These are phyloP conservation scores for Cynoglossus semilaevis DNA, from an alignment of 2,113 vertebrate species.

Conservation along the genomic window DNA sequence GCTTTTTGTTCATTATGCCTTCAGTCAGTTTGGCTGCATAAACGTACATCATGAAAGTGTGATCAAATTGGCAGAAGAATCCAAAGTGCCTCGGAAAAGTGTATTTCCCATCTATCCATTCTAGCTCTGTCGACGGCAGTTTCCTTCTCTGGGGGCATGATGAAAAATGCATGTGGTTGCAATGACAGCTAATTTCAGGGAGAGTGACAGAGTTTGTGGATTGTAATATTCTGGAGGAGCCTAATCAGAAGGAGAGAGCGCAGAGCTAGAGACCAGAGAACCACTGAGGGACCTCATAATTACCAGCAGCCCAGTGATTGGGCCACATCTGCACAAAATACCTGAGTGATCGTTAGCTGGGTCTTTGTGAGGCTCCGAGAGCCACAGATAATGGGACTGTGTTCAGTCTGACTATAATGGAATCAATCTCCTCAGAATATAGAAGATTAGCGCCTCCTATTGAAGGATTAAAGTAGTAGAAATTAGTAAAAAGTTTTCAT, in stretches of 20 bases:
- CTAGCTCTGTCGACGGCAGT: slow-evolving; percentile 3
- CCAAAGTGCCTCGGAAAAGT: neutral
- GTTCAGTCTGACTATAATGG: slow-evolving; percentile 71
- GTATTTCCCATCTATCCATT: slow-evolving; percentile 10
- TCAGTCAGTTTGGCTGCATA: neutral
- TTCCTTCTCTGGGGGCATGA: slow-evolving; percentile 43
- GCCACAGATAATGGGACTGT: slow-evolving; percentile 73
- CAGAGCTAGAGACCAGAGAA: slow-evolving; percentile 53
- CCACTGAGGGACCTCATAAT: slow-evolving; percentile 67
- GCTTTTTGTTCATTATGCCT: neutral
- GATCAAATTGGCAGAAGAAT: slow-evolving; percentile 1
- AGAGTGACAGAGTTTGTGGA: slow-evolving; percentile 61
- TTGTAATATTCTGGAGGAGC: slow-evolving; percentile 60
- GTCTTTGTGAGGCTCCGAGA: slow-evolving; percentile 68
- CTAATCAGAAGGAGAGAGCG: slow-evolving; percentile 69
- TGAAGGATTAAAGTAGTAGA: no score
- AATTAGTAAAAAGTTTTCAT: no score
- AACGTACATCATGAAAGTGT: neutral
- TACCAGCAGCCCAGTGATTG: slow-evolving; percentile 72
- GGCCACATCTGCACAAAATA: slow-evolving; percentile 64
- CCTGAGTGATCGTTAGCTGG: slow-evolving; percentile 73
- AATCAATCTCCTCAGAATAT: no score
- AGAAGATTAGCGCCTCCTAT: no score
- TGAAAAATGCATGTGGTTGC: slow-evolving; percentile 58
- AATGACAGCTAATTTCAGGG: slow-evolving; percentile 64